Percentiles rank a stretch among this genome's conserved stretches.
These are phyloP conservation scores for Beris morrisii DNA, from an alignment of 2,888 invertebrate species.

Conservation along the genomic window DNA sequence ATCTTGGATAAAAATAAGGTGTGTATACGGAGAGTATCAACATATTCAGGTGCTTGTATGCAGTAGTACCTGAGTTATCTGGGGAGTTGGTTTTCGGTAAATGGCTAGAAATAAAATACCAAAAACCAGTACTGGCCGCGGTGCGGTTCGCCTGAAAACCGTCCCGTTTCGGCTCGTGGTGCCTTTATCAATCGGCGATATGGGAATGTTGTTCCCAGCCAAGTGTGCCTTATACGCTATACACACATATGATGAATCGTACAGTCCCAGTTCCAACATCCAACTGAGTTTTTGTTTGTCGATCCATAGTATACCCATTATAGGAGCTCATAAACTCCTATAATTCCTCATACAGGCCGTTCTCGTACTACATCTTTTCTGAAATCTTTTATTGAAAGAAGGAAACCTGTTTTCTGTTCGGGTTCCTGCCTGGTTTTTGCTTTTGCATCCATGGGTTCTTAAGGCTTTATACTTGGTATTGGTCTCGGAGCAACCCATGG, in stretches of 20 bases:
- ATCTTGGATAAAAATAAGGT: slow-evolving; percentile 6
- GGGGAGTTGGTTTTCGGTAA: too few relatives aligned
- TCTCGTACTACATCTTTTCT: slow-evolving; percentile 23
- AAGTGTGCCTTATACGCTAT: too few relatives aligned
- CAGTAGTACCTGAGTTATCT: too few relatives aligned
- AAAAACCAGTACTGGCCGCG: too few relatives aligned
- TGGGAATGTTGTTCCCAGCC: too few relatives aligned
- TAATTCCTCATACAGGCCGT: neutral
- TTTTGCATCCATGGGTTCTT: slow-evolving; percentile 1
- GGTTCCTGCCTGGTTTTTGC: neutral
- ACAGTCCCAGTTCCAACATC: slow-evolving; percentile 13
- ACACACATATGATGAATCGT: slow-evolving; percentile 21
- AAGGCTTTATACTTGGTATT: neutral
- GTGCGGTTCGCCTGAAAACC: too few relatives aligned
- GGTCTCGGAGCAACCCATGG: neutral
- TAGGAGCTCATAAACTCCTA: neutral
- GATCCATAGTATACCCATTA: slow-evolving; percentile 25
- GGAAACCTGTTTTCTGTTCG: slow-evolving; percentile 27
- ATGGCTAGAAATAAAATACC: too few relatives aligned
- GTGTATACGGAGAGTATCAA: neutral
- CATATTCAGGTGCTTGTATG: too few relatives aligned
- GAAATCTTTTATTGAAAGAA: slow-evolving; percentile 22
- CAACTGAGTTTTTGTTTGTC: slow-evolving; percentile 30
- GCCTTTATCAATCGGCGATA: too few relatives aligned
- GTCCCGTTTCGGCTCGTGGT: too few relatives aligned